Conservation (phyloP, 2,113 vertebrate species). For the Elgaria multicarinata region DNA sequence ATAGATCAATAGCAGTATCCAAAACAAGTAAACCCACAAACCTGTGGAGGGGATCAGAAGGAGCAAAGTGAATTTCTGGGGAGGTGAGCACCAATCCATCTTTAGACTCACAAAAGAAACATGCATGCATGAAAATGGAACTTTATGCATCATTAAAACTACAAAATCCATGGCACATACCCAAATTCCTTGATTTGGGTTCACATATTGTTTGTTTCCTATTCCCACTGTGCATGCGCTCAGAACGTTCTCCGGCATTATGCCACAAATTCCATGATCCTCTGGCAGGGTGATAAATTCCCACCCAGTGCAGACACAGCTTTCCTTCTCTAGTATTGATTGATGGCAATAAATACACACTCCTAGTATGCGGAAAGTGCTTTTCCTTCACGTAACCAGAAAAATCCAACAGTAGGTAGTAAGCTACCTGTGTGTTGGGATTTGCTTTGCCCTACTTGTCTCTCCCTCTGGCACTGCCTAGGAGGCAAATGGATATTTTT, state of each 20-base stretch:
- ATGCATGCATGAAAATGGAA: neutral
- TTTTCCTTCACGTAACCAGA: neutral
- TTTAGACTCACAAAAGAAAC: neutral
- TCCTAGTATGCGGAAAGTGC: neutral
- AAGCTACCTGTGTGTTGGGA: neutral
- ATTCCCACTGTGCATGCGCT: neutral
- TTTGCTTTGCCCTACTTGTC: neutral
- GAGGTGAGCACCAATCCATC: neutral
- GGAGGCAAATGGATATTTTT: constrained; percentile 21
- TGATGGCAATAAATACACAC: neutral
- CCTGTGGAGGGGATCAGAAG: too few species aligned
- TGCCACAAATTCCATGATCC: neutral
- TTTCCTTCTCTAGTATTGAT: neutral
- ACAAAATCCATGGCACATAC: neutral
- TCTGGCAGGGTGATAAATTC: neutral
- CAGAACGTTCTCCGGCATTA: neutral
- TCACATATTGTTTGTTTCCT: neutral
- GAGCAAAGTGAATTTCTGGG: too few species aligned
- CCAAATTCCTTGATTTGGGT: neutral
- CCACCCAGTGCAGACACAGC: neutral
- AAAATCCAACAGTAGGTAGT: too few species aligned
- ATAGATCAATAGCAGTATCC: neutral
- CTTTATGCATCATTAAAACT: neutral
- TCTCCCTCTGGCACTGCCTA: neutral
- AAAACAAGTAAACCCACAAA: too few species aligned